Evolutionary conservation across 2,888 invertebrate genomes (phyloP).

Genomic region (Eristalis intricaria): DNA sequence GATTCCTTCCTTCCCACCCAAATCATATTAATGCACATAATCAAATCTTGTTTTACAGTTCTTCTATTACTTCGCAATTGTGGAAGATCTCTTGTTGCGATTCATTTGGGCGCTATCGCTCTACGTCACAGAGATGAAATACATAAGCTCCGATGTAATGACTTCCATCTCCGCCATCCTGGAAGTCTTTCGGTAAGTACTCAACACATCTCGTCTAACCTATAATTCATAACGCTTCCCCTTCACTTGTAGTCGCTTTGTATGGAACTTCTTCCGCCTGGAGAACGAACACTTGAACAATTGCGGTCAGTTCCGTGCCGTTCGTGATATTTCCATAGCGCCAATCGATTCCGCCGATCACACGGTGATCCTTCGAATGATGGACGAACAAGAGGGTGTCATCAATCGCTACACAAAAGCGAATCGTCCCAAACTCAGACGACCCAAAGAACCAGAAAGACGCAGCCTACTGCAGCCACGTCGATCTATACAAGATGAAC

Average conservation of each 20-base stretch:
- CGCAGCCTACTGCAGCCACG: slow-evolving; percentile 82
- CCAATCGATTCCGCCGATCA: slow-evolving; percentile 97
- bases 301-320: slow-evolving; percentile 99
- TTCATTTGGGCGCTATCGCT: slow-evolving; percentile 97
- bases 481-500: slow-evolving; percentile 79
- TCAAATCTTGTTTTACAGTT: slow-evolving; percentile 80
- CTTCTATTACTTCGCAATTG: slow-evolving; percentile 95
- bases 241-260: slow-evolving; percentile 88
- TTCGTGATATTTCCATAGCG: slow-evolving; percentile 97
- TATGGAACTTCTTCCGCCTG: slow-evolving; percentile 99
- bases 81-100: slow-evolving; percentile 95
- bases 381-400: slow-evolving; percentile 96
- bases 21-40: background rate
- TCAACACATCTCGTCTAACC: background rate
- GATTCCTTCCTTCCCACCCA: background rate
- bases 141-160: slow-evolving; percentile 90
- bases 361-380: slow-evolving; percentile 93
- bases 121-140: slow-evolving; percentile 89
- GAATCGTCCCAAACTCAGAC: slow-evolving; percentile 84
- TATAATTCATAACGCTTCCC: background rate
- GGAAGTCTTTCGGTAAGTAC: slow-evolving; percentile 91
- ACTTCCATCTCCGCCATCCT: slow-evolving; percentile 91
- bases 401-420: slow-evolving; percentile 86
- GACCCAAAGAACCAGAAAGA: slow-evolving; percentile 84
- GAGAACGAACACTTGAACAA: slow-evolving; percentile 99